These are phyloP conservation scores for Meda fulgida DNA, from an alignment of 2,797 vertebrate species.

Conservation along the genomic window DNA sequence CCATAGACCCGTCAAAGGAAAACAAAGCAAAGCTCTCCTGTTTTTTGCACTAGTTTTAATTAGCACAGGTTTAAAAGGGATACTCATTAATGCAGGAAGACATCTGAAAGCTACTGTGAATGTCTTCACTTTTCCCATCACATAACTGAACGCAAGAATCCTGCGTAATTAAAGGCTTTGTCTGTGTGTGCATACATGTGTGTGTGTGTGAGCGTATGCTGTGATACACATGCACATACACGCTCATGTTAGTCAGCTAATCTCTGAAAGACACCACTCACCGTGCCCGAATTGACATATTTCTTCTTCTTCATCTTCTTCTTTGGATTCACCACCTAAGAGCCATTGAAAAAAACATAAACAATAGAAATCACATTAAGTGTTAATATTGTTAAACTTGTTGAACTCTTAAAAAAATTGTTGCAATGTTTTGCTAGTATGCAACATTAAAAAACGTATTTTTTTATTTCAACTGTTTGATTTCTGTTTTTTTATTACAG, in stretches of 20 bases:
- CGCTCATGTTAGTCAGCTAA: neutral
- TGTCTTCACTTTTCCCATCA: constrained; percentile 39
- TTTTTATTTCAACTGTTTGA: too few species aligned
- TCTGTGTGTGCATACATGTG: constrained; percentile 22
- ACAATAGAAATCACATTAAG: neutral
- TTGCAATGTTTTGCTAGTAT: too few species aligned
- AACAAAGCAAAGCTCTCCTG: constrained; percentile 3
- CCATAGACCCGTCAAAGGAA: constrained; percentile 4
- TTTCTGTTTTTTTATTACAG: too few species aligned
- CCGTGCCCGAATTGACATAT: constrained; percentile 94
- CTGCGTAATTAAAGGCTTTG: constrained; percentile 50
- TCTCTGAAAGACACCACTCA: constrained; percentile 73
- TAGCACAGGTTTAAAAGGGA: constrained; percentile 46
- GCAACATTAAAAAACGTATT: too few species aligned
- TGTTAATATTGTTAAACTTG: too few species aligned
- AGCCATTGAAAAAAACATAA: constrained; percentile 42
- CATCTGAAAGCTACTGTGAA: constrained; percentile 44
- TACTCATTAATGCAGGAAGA: constrained; percentile 48
- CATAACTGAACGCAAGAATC: constrained; percentile 46
- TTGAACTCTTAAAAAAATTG: too few species aligned
- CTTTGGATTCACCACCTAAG: constrained; percentile 92
- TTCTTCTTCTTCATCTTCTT: constrained; percentile 99
- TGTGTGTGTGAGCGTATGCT: neutral
- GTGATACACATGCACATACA: neutral
- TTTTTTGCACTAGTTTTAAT: constrained; percentile 47